Evolutionary conservation across 2,113 vertebrate genomes (phyloP), one percentile per base, ranked within the genome.

Genomic region (Apaloderma vittatum): DNA sequence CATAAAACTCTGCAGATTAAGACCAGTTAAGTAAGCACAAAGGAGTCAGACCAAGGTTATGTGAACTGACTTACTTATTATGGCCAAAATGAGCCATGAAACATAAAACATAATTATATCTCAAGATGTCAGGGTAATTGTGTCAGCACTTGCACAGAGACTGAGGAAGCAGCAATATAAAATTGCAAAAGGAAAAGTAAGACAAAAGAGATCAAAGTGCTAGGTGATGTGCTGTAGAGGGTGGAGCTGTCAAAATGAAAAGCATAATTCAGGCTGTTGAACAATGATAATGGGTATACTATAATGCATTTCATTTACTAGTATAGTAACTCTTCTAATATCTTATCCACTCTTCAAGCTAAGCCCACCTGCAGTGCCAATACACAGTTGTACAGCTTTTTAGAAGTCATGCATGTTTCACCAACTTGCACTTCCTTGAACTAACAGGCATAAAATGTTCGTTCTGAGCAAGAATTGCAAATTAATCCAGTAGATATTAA

Each of bases 401-500:
- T 40, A 75, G 82, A 92, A 82, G 19, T 19, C 12, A 36, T 76
- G 82, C n/a, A 85, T 66, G 23, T 91, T 82, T 96, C 88, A 86
- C 62, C 70, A 57, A 48, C 36, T 72, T 67, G 18, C 26, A 57
- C 43, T 90, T 95, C 72, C 72, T 72, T 75, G 59, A 86, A 96
- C 93, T 84, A 89, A 81, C 37, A 62, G 22, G 7, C 3, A 46
- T 74, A 15, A 11, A 54, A 86, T 91, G 96, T 96, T 73, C 40
- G 70, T 94, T 80, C 46, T 21, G 8, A 55, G 26, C 7, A 78
- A 67, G 11, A 29, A 7, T 11, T 57, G 40, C 24, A 81, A 96
- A 96, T 74, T 18, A 94, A 87, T 90, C 76, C 79, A 68, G 63
- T 34, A 92, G 49, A 77, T 94, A 77, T 79, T 62, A 65, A 94